Evolutionary conservation across 2,113 vertebrate genomes (phyloP).

Genomic region (Alces alces): DNA sequence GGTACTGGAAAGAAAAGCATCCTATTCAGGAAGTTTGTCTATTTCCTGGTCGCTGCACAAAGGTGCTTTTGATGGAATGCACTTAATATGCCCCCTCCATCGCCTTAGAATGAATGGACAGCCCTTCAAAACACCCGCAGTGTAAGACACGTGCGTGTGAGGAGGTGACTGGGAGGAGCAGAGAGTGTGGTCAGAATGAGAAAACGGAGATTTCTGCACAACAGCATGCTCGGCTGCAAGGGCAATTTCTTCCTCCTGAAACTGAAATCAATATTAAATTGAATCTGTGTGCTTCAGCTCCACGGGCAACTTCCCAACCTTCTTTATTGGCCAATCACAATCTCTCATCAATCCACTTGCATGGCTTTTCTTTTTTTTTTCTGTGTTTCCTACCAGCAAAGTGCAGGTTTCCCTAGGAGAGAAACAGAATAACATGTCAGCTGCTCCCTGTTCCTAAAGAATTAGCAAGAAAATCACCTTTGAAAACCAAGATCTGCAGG

Average conservation of each 20-base stretch:
- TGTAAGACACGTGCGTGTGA: background rate
- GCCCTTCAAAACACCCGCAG: background rate
- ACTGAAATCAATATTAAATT: slow-evolving; percentile 76
- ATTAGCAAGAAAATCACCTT: background rate
- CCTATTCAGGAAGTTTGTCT: background rate
- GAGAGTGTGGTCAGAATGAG: background rate
- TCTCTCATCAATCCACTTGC: background rate
- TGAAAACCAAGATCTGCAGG: background rate
- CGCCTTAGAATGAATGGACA: background rate
- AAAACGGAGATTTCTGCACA: background rate
- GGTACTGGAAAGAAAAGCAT: background rate
- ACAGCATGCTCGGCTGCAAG: slow-evolving; percentile 42
- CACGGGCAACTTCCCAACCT: background rate
- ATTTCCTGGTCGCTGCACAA: background rate
- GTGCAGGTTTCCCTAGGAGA: background rate
- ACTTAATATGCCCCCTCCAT: background rate
- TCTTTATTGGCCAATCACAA: background rate
- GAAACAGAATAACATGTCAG: background rate
- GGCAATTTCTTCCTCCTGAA: slow-evolving; percentile 63
- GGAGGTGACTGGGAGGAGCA: background rate
- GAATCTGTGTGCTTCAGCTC: slow-evolving; percentile 55
- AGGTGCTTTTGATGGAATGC: background rate
- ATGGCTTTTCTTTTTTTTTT: background rate
- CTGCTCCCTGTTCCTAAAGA: background rate
- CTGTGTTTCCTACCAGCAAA: background rate